phyloP scores from a whole-genome alignment of 2,888 invertebrate genomes.

The Philereme transversata region DNA sequence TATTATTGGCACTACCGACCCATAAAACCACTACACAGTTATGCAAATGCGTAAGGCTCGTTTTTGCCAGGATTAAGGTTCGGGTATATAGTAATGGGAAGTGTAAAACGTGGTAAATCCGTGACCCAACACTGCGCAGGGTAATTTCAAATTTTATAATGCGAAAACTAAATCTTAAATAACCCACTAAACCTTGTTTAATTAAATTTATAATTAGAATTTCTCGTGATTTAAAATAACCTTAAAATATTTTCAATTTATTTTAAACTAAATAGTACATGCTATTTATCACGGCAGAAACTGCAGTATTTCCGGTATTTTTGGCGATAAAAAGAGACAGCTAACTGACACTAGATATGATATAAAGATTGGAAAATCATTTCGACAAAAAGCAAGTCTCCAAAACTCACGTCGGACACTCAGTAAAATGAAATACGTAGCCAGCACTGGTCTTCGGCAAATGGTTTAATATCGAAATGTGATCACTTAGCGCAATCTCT shows the following conservation, averaged over 20 bases:
- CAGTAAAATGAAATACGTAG: constrained; percentile 84
- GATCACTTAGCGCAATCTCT: constrained; percentile 84
- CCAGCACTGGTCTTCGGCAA: constrained; percentile 80
- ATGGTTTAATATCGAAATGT: constrained; percentile 85
- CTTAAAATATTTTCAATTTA: constrained; percentile 17
- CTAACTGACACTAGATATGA: constrained; percentile 70
- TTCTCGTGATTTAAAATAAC: constrained; percentile 20
- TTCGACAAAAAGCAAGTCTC: constrained; percentile 79
- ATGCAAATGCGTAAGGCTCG: constrained; percentile 56
- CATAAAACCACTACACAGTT: constrained; percentile 46
- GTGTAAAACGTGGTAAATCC: constrained; percentile 57
- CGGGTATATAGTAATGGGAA: constrained; percentile 60
- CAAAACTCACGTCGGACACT: constrained; percentile 81
- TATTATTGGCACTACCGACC: constrained; percentile 25
- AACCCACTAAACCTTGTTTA: constrained; percentile 40
- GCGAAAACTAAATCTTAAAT: constrained; percentile 41
- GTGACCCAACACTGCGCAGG: constrained; percentile 43
- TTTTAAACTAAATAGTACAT: constrained; percentile 10
- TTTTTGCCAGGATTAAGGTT: constrained; percentile 59
- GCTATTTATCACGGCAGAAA: constrained; percentile 16
- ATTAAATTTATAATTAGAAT: constrained; percentile 41
- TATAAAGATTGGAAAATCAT: constrained; percentile 79
- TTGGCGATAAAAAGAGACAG: constrained; percentile 52
- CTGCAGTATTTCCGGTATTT: constrained; percentile 24
- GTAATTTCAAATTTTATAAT: constrained; percentile 44